Conservation (phyloP, 2,888 invertebrate species). For the Tubulanus polymorphus region DNA sequence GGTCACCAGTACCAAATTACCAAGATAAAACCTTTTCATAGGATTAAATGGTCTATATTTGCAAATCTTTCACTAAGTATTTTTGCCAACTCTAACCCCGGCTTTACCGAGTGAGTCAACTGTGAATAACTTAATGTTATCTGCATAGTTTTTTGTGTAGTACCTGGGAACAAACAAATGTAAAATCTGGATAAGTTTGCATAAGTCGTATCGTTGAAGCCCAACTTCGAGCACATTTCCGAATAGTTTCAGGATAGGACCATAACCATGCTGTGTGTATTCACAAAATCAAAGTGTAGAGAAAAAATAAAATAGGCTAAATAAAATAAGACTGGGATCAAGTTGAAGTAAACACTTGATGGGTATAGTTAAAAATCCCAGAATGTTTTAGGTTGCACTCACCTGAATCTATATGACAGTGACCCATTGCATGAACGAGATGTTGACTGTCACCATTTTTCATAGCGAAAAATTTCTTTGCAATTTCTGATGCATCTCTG, state of each 20-base stretch:
- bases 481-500: conserved; percentile 49
- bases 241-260: conserved; percentile 57
- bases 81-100: too few relatives aligned
- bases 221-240: conserved; percentile 58
- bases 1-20: too few relatives aligned
- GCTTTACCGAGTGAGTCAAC: too few relatives aligned
- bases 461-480: conserved; percentile 51
- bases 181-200: conserved; percentile 54
- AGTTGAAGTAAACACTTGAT: neutral
- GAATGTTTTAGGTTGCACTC: neutral
- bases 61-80: too few relatives aligned
- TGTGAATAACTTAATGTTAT: too few relatives aligned
- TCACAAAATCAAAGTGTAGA: neutral
- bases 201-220: conserved; percentile 54
- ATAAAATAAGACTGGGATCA: neutral
- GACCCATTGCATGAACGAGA: conserved; percentile 55
- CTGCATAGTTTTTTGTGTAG: neutral
- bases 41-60: too few relatives aligned
- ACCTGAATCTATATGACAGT: conserved; percentile 57
- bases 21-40: too few relatives aligned
- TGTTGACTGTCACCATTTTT: conserved; percentile 54
- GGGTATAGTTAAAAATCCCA: neutral
- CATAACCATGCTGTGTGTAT: conserved; percentile 56
- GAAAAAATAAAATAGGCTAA: neutral
- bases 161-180: conserved; percentile 57